These are phyloP conservation scores for Pandemis cinnamomeana DNA, from an alignment of 2,888 invertebrate genomes.

Conservation along the genomic window DNA sequence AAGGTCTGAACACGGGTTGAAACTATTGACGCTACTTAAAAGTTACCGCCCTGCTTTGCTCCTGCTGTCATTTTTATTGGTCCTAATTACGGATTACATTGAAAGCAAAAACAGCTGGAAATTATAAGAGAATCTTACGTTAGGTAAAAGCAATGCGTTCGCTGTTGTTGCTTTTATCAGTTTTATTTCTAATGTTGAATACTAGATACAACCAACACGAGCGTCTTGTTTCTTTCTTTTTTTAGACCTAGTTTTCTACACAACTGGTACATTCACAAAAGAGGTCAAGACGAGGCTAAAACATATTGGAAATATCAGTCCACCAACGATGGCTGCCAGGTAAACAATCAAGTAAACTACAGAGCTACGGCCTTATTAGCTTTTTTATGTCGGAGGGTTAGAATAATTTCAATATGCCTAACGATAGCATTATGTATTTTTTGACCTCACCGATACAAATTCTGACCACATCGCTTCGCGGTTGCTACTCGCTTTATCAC, in stretches of 20 bases:
- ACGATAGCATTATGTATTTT: background rate
- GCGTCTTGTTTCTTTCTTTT: no score
- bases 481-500: background rate
- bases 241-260: no score
- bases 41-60: conserved; percentile 16
- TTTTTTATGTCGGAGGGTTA: background rate
- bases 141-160: background rate
- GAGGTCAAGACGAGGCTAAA: background rate
- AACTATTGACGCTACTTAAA: conserved; percentile 36
- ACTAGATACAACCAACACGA: no score
- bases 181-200: no score
- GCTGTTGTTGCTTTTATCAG: no score
- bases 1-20: conserved; percentile 43
- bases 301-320: background rate
- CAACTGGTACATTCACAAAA: background rate
- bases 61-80: conserved; percentile 38
- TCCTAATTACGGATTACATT: conserved; percentile 27
- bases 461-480: background rate
- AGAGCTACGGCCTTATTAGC: background rate
- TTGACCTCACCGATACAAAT: background rate
- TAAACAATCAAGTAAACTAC: no score
- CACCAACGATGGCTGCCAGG: background rate
- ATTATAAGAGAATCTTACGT: background rate
- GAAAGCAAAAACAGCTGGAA: conserved; percentile 1
- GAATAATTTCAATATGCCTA: background rate